These are phyloP conservation scores for Carterocephalus palaemon DNA, from an alignment of 2,888 invertebrate species.

Conservation along the genomic window DNA sequence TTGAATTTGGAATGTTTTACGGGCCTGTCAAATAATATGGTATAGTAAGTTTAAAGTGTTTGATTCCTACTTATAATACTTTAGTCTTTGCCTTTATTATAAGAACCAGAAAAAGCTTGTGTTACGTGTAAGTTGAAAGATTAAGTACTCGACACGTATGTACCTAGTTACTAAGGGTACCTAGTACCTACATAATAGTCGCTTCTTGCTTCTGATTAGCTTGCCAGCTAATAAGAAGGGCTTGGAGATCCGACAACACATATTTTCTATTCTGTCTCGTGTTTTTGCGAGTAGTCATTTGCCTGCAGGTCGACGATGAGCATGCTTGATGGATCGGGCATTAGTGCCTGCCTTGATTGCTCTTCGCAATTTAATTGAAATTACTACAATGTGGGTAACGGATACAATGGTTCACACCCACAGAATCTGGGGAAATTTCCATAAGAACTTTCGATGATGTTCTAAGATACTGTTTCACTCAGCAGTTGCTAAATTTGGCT, in stretches of 20 bases:
- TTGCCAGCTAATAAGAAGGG: conserved; percentile 17
- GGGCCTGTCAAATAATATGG: no score
- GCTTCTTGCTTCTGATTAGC: no score
- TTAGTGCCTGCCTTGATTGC: conserved; percentile 14
- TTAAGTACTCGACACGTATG: conserved; percentile 18
- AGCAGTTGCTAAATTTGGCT: no score
- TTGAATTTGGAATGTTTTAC: no score
- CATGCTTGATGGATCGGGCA: conserved; percentile 16
- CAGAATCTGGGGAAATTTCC: no score
- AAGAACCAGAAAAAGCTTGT: conserved; percentile 14
- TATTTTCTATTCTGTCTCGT: conserved; percentile 20
- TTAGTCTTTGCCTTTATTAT: no score
- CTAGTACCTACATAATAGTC: no score
- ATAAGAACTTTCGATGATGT: no score
- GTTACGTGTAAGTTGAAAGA: conserved; percentile 10
- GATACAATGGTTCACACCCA: not conserved
- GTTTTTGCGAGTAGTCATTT: conserved; percentile 21
- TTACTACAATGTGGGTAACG: conserved; percentile 10
- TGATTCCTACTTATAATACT: no score
- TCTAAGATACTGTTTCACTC: no score
- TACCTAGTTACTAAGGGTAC: no score
- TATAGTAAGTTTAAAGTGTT: no score
- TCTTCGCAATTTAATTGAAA: conserved; percentile 12
- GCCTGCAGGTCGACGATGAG: conserved; percentile 16
- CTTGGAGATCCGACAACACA: conserved; percentile 12